A percentile compares a stretch with the other conserved stretches of the same genome.
These are phyloP conservation scores for Diadegma fenestrale DNA, from an alignment of 2,888 invertebrate species.

Conservation along the genomic window DNA sequence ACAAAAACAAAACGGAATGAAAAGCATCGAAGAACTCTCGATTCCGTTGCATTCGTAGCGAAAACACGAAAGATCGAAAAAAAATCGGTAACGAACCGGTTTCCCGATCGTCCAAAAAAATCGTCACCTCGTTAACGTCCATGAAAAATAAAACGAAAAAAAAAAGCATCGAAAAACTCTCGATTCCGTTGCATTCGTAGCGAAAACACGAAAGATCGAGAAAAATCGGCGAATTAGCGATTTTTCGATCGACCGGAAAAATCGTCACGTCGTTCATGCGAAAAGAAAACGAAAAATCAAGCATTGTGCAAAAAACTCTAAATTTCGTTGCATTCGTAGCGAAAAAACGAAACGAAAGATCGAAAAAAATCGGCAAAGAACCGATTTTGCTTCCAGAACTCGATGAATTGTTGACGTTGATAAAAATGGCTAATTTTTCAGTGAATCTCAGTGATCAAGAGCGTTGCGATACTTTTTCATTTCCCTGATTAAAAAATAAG, in stretches of 20 bases:
- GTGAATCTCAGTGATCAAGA: background rate
- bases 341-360: background rate
- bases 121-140: background rate
- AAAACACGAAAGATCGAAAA: too few relatives aligned
- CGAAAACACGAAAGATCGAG: too few relatives aligned
- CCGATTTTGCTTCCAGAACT: background rate
- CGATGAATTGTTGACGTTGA: background rate
- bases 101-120: background rate
- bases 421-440: background rate
- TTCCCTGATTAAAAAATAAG: slow-evolving; percentile 3
- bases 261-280: too few relatives aligned
- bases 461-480: background rate
- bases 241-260: too few relatives aligned
- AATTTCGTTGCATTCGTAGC: background rate
- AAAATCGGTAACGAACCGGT: too few relatives aligned
- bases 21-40: background rate
- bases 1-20: background rate
- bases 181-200: too few relatives aligned
- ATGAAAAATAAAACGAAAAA: too few relatives aligned
- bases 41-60: background rate
- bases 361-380: background rate
- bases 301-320: background rate
- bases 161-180: too few relatives aligned
- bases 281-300: background rate
- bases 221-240: too few relatives aligned